Evolutionary conservation across 2,888 invertebrate genomes (phyloP).

Genomic region (Leucophenga maculata): DNA sequence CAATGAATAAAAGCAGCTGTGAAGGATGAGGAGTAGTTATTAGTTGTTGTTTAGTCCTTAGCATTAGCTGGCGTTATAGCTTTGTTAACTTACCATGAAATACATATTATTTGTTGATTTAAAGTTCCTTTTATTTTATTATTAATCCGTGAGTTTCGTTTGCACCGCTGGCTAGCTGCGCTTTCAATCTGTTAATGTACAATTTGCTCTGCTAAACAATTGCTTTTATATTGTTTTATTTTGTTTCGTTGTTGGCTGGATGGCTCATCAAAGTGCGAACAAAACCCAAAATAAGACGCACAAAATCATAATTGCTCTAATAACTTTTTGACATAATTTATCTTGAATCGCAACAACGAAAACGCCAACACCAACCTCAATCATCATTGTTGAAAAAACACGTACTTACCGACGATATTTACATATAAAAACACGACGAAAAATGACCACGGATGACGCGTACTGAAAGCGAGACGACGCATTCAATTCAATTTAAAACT

Average conservation of each 20-base stretch:
- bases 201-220: not conserved
- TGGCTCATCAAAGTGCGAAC: not conserved
- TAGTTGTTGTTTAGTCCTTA: not conserved
- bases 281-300: not conserved
- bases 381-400: not conserved
- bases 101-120: not conserved
- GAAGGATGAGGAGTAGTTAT: not conserved
- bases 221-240: conserved; percentile 7
- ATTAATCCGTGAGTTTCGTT: not conserved
- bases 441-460: too few relatives aligned
- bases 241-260: not conserved
- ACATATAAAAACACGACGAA: too few relatives aligned
- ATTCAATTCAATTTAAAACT: too few relatives aligned
- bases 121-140: not conserved
- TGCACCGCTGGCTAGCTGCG: not conserved
- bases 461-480: too few relatives aligned
- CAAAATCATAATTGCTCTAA: conserved; percentile 19
- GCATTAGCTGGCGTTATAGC: too few relatives aligned
- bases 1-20: not conserved
- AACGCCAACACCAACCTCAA: conserved; percentile 9
- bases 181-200: conserved; percentile 5
- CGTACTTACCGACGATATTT: not conserved
- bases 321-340: conserved; percentile 18
- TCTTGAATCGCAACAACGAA: not conserved
- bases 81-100: not conserved